Evolutionary conservation across 2,113 vertebrate genomes (phyloP).

Genomic region (Bubo scandiacus): DNA sequence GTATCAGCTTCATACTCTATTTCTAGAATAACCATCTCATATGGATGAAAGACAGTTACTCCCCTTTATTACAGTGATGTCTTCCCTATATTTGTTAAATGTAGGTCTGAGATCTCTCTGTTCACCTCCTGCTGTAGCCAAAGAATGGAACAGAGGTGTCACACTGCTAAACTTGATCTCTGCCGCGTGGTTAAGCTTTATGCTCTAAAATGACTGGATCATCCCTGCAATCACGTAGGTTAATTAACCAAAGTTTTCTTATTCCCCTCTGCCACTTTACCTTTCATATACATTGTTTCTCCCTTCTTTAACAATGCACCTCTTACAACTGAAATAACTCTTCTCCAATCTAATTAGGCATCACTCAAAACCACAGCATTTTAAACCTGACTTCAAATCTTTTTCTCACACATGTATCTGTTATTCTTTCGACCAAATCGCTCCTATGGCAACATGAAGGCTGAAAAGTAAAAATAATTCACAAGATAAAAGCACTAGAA

Average conservation of each 20-base stretch:
- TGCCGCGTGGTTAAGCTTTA: constrained; percentile 19
- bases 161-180: constrained; percentile 57
- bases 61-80: constrained; percentile 14
- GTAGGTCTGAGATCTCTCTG: constrained; percentile 30
- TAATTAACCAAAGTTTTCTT: constrained; percentile 50
- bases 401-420: background rate
- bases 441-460: background rate
- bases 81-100: constrained; percentile 45
- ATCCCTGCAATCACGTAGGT: constrained; percentile 6
- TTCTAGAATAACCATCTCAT: constrained; percentile 30
- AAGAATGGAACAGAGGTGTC: constrained; percentile 58
- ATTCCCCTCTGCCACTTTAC: background rate
- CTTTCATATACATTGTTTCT: background rate
- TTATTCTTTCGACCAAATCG: background rate
- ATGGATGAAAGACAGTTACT: constrained; percentile 26
- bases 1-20: background rate
- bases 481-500: background rate
- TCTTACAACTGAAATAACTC: background rate
- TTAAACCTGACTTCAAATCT: constrained; percentile 5
- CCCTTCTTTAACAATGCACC: background rate
- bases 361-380: constrained; percentile 8
- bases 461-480: constrained; percentile 3
- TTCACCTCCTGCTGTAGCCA: constrained; percentile 56
- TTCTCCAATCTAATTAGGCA: constrained; percentile 5
- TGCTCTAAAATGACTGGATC: constrained; percentile 33